phyloP scores from a whole-genome alignment of 2,113 vertebrate species.

The Paradoxurus hermaphroditus region DNA sequence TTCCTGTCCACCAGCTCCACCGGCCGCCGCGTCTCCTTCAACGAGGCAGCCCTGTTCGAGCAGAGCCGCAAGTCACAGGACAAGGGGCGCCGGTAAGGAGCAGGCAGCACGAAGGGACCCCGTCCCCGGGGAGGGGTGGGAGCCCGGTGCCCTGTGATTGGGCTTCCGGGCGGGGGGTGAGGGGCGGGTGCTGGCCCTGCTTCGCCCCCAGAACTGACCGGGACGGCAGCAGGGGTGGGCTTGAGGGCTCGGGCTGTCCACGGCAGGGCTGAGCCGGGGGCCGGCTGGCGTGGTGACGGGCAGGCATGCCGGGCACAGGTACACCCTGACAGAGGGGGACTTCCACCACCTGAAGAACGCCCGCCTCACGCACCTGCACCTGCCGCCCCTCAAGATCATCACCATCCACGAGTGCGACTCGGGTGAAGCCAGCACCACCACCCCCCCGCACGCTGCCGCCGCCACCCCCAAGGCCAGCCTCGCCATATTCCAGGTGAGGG shows the following conservation, averaged over 20 bases:
- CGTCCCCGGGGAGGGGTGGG: background rate
- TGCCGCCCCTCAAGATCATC: constrained; percentile 93
- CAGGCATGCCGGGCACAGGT: constrained; percentile 79
- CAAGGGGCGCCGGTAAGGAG: constrained; percentile 92
- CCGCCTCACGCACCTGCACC: constrained; percentile 93
- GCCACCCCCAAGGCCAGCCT: constrained; percentile 89
- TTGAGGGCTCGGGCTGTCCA: background rate
- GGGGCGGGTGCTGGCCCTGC: background rate
- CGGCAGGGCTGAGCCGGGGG: background rate
- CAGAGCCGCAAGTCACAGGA: constrained; percentile 94
- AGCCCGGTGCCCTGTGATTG: background rate
- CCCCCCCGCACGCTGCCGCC: constrained; percentile 80
- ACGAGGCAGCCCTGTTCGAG: constrained; percentile 95
- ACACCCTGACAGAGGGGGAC: constrained; percentile 97
- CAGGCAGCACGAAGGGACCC: background rate
- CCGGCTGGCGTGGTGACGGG: accelerated
- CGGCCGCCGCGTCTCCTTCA: constrained; percentile 95
- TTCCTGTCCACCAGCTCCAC: constrained; percentile 93
- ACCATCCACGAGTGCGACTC: constrained; percentile 98
- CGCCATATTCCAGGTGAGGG: constrained; percentile 95
- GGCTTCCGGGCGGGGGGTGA: background rate
- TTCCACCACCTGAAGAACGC: constrained; percentile 99
- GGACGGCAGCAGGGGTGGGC: background rate
- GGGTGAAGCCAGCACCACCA: constrained; percentile 89
- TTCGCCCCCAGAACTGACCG: background rate